Conservation (phyloP, 2,888 invertebrate genomes). For the Odontomyia ornata region DNA sequence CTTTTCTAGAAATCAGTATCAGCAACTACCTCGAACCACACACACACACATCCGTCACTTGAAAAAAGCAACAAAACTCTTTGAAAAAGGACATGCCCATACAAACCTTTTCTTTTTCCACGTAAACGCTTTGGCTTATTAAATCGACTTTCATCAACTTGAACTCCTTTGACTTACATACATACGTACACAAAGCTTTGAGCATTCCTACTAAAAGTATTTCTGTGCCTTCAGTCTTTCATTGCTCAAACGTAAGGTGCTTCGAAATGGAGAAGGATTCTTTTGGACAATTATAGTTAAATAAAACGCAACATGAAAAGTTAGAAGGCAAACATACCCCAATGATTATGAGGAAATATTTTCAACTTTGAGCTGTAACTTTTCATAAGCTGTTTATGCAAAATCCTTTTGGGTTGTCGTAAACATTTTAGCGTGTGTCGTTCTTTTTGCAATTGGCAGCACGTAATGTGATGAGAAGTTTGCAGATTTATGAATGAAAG, state of each 20-base stretch:
- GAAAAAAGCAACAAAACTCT: not conserved
- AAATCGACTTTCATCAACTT: not conserved
- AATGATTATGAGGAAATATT: not conserved
- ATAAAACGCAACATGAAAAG: not conserved
- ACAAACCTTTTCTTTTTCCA: slow-evolving; percentile 1
- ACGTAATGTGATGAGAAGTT: too few species aligned
- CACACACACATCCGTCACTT: not conserved
- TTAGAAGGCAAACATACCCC: not conserved
- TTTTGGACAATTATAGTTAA: not conserved
- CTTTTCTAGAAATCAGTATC: not conserved
- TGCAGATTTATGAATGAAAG: too few species aligned
- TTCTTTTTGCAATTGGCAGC: too few species aligned
- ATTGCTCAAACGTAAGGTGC: not conserved
- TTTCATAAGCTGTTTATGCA: not conserved
- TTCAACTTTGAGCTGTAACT: not conserved
- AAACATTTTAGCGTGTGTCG: too few species aligned
- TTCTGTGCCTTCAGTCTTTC: not conserved
- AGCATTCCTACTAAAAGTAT: not conserved
- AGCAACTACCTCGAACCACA: not conserved
- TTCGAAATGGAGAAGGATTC: not conserved
- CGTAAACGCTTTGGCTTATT: slow-evolving; percentile 19
- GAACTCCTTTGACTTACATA: not conserved
- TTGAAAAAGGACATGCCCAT: not conserved
- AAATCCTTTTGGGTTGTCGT: too few species aligned
- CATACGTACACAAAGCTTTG: slow-evolving; percentile 6